phyloP scores from a whole-genome alignment of 2,797 vertebrate genomes.

The Heterohyrax brucei region DNA sequence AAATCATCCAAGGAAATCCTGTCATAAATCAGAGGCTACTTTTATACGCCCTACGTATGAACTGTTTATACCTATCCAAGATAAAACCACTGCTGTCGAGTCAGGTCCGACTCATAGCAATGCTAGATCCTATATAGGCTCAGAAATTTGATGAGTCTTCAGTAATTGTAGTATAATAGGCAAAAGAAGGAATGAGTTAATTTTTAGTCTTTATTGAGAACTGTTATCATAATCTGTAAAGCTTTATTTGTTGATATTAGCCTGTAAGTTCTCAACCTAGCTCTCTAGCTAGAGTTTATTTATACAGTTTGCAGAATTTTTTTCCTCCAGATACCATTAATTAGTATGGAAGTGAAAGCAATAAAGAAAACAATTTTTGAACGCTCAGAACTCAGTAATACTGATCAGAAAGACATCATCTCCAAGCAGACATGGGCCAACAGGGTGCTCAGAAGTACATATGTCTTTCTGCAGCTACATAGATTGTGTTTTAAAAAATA shows the following conservation, averaged over 20 bases:
- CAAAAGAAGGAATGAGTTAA: neutral
- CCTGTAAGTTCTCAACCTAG: neutral
- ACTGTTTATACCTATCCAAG: neutral
- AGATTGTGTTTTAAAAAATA: neutral
- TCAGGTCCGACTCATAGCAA: too few species aligned
- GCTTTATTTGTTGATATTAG: neutral
- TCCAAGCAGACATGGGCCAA: neutral
- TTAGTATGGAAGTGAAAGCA: neutral
- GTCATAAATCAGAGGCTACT: neutral
- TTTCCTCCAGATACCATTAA: neutral
- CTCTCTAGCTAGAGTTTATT: neutral
- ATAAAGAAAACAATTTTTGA: neutral
- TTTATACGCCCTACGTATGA: neutral
- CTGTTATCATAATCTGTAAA: conserved; percentile 12
- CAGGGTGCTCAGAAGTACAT: neutral
- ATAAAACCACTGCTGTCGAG: too few species aligned
- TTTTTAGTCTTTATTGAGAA: neutral
- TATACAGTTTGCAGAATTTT: neutral
- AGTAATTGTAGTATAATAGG: neutral
- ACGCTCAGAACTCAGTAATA: neutral
- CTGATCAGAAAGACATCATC: neutral
- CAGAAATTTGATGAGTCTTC: neutral
- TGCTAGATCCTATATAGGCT: too few species aligned
- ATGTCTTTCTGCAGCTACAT: neutral
- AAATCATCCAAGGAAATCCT: too few species aligned